Evolutionary conservation across 2,888 invertebrate genomes (phyloP).

Genomic region (Philaethria dido): DNA sequence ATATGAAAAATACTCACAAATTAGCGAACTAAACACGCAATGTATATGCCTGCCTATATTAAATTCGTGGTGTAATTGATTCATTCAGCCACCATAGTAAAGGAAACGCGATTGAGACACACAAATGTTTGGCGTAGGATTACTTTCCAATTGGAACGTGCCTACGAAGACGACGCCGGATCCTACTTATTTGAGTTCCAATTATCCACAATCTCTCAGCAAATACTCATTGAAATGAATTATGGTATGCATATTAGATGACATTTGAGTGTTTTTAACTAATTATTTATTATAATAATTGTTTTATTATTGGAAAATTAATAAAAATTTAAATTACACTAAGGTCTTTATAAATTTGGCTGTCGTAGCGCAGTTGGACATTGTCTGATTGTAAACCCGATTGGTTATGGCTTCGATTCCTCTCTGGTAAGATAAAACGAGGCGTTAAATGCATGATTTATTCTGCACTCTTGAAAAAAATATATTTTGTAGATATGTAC

Average conservation of each 20-base stretch:
- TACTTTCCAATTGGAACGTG: slow-evolving; percentile 82
- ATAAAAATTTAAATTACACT: too few species aligned
- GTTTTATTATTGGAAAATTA: too few species aligned
- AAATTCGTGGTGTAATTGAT: slow-evolving; percentile 2
- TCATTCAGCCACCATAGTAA: slow-evolving; percentile 47
- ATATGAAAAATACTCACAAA: not conserved
- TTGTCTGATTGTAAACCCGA: too few species aligned
- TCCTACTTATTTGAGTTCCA: slow-evolving; percentile 79
- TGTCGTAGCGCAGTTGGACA: too few species aligned
- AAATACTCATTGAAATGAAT: slow-evolving; percentile 70
- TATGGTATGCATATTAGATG: slow-evolving; percentile 71
- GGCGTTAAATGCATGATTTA: too few species aligned
- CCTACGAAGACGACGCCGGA: slow-evolving; percentile 73
- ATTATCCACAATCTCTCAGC: slow-evolving; percentile 72
- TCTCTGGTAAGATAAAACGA: too few species aligned
- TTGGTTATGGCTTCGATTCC: too few species aligned
- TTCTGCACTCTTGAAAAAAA: too few species aligned
- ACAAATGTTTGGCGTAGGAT: slow-evolving; percentile 80
- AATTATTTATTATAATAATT: not conserved
- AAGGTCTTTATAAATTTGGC: too few species aligned
- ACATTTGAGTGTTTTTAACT: not conserved
- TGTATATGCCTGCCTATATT: slow-evolving; percentile 6
- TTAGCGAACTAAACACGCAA: slow-evolving; percentile 7
- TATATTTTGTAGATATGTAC: too few species aligned
- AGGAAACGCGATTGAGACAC: slow-evolving; percentile 70